Conservation (phyloP, 1,140 invertebrate species). For the Idris sp. region DNA sequence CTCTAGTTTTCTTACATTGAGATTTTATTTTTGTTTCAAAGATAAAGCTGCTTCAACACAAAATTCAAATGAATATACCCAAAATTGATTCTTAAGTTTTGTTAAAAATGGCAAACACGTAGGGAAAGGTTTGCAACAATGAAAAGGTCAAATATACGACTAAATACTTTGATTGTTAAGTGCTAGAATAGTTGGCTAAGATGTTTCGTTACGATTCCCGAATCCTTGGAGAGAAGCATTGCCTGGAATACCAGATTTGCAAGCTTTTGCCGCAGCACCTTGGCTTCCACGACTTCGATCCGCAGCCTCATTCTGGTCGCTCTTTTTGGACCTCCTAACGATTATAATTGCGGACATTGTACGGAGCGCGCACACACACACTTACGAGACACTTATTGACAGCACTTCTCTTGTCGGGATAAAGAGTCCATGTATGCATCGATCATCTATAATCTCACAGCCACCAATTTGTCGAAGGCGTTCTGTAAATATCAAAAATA, state of each 20-base stretch:
- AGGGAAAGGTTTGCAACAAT: slow-evolving; percentile 1
- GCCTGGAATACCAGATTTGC: slow-evolving; percentile 46
- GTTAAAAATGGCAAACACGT: background rate
- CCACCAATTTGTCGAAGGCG: slow-evolving; percentile 38
- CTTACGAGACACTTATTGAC: slow-evolving; percentile 57
- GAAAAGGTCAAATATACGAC: slow-evolving; percentile 21
- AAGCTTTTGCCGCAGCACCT: slow-evolving; percentile 43
- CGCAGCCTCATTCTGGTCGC: slow-evolving; percentile 48
- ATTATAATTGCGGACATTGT: slow-evolving; percentile 70
- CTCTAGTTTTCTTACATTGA: no score
- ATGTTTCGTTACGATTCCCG: slow-evolving; percentile 11
- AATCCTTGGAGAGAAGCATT: slow-evolving; percentile 22
- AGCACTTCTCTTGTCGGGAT: slow-evolving; percentile 38
- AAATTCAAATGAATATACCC: no score
- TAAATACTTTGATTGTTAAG: slow-evolving; percentile 34
- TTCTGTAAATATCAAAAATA: slow-evolving; percentile 46
- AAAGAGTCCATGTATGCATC: slow-evolving; percentile 33
- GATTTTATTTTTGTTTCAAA: no score
- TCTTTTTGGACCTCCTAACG: slow-evolving; percentile 63
- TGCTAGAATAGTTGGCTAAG: slow-evolving; percentile 29
- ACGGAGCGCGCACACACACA: slow-evolving; percentile 64
- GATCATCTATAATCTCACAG: slow-evolving; percentile 35
- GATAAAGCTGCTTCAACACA: no score
- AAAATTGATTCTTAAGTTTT: no score
- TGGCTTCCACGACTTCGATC: slow-evolving; percentile 54